Conservation (phyloP, 1,140 invertebrate genomes). For the Prorops nasuta region DNA sequence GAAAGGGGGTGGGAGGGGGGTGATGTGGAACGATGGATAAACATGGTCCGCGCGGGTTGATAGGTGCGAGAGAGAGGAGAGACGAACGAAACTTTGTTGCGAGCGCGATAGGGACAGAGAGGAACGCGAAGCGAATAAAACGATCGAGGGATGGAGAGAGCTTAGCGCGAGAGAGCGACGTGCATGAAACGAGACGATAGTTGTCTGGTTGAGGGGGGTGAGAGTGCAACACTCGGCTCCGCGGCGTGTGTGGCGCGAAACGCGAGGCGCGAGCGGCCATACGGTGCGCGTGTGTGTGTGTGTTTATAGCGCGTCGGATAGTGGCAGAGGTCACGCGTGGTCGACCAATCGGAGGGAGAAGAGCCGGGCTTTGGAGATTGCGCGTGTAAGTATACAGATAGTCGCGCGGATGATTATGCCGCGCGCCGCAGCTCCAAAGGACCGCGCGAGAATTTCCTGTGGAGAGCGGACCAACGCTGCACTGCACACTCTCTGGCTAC, state of each 20-base stretch:
- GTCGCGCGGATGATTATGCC: neutral
- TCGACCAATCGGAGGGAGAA: too few relatives aligned
- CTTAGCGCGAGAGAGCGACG: neutral
- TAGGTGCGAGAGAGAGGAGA: neutral
- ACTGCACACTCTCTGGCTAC: too few relatives aligned
- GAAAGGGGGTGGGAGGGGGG: constrained; percentile 10
- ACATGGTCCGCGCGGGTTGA: neutral
- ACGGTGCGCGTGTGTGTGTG: constrained; percentile 1
- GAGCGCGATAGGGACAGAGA: neutral
- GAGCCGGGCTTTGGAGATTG: too few relatives aligned
- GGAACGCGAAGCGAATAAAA: constrained; percentile 15
- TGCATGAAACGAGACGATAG: too few relatives aligned
- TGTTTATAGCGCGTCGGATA: constrained; percentile 28
- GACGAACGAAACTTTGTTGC: too few relatives aligned
- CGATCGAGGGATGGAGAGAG: constrained; percentile 6
- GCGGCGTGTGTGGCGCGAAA: constrained; percentile 5
- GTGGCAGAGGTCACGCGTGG: constrained; percentile 17
- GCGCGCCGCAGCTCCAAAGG: too few relatives aligned
- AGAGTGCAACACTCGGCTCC: neutral
- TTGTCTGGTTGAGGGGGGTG: too few relatives aligned
- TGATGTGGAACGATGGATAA: neutral
- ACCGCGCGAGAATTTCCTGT: constrained; percentile 1
- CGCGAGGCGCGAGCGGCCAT: constrained; percentile 6
- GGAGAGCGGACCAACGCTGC: too few relatives aligned
- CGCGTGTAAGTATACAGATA: neutral